Conservation (phyloP, 2,113 vertebrate species). For the Anhinga rufa region DNA sequence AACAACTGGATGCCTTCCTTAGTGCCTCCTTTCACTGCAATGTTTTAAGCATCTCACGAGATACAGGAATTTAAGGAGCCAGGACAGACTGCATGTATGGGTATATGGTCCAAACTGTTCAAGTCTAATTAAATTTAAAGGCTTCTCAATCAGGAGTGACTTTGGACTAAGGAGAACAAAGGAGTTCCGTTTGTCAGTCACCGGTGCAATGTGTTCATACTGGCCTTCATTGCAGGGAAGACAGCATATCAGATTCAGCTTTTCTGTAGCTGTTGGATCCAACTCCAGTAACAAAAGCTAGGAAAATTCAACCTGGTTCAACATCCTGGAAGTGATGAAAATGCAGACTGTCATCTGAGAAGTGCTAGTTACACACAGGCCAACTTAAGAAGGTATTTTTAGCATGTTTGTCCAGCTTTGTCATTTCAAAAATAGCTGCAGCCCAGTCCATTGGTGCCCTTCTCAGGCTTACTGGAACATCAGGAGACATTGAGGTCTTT, state of each 20-base stretch:
- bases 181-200: not conserved
- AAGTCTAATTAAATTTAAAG: not conserved
- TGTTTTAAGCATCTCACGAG: not conserved
- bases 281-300: not conserved
- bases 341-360: not conserved
- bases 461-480: not conserved
- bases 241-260: not conserved
- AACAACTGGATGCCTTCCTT: not conserved
- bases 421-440: not conserved
- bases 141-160: not conserved
- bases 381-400: constrained; percentile 1
- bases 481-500: not conserved
- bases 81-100: not conserved
- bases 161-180: not conserved
- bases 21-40: not conserved
- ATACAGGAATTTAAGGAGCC: not conserved
- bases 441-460: not conserved
- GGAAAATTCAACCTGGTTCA: not conserved
- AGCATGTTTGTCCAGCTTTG: not conserved
- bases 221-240: not conserved
- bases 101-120: not conserved
- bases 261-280: not conserved
- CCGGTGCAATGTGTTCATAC: not conserved
- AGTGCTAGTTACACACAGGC: not conserved
- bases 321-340: constrained; percentile 19